Evolutionary conservation across 2,797 vertebrate species (phyloP).

Genomic region (Xiphophorus birchmanni): DNA sequence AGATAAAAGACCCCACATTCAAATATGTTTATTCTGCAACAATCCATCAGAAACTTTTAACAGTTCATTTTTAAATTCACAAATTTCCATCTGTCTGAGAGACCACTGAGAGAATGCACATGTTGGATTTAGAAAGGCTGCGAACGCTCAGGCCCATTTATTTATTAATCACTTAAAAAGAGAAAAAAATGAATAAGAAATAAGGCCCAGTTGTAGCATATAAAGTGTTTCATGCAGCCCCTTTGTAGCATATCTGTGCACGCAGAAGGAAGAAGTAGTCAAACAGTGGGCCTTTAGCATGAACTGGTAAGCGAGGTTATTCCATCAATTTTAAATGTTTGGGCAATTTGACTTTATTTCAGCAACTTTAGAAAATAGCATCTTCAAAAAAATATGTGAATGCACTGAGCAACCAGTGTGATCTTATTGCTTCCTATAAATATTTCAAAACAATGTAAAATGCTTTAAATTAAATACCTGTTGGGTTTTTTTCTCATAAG

Average conservation of each 20-base stretch:
- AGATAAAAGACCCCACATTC: neutral
- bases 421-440: neutral
- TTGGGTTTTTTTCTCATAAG: neutral
- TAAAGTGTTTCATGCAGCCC: slow-evolving; percentile 24
- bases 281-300: slow-evolving; percentile 42
- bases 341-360: slow-evolving; percentile 21
- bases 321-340: slow-evolving; percentile 62
- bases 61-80: neutral
- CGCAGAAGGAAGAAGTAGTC: slow-evolving; percentile 14
- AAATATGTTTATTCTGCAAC: neutral
- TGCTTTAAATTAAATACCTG: no score
- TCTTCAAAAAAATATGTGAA: slow-evolving; percentile 28
- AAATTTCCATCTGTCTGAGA: neutral
- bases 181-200: slow-evolving; percentile 40
- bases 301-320: slow-evolving; percentile 30
- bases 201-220: slow-evolving; percentile 8
- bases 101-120: neutral
- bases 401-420: slow-evolving; percentile 39
- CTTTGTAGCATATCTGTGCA: slow-evolving; percentile 14
- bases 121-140: neutral
- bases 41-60: neutral
- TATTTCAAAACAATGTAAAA: neutral
- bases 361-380: slow-evolving; percentile 23
- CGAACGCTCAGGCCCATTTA: slow-evolving; percentile 16
- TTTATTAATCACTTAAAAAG: slow-evolving; percentile 32